phyloP scores from a whole-genome alignment of 2,797 vertebrate genomes.

The Novumbra hubbsi region DNA sequence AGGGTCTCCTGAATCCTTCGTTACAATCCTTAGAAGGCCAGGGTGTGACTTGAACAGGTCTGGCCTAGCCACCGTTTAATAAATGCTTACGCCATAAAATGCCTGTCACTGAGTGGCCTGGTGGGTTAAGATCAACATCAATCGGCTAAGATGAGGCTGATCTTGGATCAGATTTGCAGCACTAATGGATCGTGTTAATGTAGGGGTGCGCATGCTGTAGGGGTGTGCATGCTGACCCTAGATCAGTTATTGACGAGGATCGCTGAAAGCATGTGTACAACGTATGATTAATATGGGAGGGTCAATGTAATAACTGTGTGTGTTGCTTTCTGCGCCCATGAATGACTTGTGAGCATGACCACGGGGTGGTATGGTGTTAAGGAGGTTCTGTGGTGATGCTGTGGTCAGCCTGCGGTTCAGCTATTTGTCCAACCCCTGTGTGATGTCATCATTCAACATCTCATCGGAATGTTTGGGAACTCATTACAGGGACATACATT shows the following conservation, averaged over 20 bases:
- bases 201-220: neutral
- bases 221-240: neutral
- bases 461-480: neutral
- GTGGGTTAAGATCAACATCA: neutral
- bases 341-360: neutral
- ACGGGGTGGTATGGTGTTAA: neutral
- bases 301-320: neutral
- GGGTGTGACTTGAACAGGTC: neutral
- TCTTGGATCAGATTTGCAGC: neutral
- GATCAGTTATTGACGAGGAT: neutral
- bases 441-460: neutral
- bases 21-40: neutral
- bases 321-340: neutral
- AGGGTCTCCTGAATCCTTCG: slow-evolving; percentile 1
- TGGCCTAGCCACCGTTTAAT: neutral
- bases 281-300: neutral
- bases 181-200: neutral
- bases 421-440: neutral
- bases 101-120: neutral
- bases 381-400: neutral
- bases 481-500: neutral
- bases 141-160: neutral
- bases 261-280: neutral
- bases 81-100: neutral
- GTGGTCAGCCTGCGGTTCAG: neutral